A percentile compares a stretch with the other conserved stretches of the same genome.
Evolutionary conservation across 1,140 invertebrate species (phyloP).

Genomic region (Neodiprion pinetum): DNA sequence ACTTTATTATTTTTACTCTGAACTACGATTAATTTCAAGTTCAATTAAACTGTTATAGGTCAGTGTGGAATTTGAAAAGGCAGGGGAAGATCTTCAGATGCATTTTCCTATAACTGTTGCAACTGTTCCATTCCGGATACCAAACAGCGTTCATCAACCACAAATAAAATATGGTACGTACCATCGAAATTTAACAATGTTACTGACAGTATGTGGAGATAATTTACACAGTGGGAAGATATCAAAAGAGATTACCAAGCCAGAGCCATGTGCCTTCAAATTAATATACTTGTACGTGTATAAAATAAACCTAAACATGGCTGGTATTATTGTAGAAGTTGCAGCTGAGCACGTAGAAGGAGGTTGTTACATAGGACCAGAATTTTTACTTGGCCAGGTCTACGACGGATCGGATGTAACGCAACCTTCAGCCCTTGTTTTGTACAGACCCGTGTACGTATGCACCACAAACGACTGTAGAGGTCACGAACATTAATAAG

Average conservation of each 20-base stretch:
- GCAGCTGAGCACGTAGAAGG: slow-evolving; percentile 79
- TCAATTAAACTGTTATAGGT: slow-evolving; percentile 62
- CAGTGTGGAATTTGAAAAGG: slow-evolving; percentile 74
- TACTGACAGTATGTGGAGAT: no score
- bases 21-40: neutral
- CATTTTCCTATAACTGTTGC: slow-evolving; percentile 85
- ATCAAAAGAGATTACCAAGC: no score
- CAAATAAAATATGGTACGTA: slow-evolving; percentile 76
- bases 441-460: slow-evolving; percentile 46
- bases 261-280: no score
- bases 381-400: slow-evolving; percentile 83
- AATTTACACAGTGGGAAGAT: no score
- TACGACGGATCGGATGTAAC: slow-evolving; percentile 74
- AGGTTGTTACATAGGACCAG: slow-evolving; percentile 81
- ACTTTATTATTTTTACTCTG: no score
- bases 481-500: slow-evolving; percentile 6
- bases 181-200: slow-evolving; percentile 15
- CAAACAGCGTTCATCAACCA: slow-evolving; percentile 72
- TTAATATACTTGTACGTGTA: no score
- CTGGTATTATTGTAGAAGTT: slow-evolving; percentile 63
- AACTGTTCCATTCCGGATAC: slow-evolving; percentile 80
- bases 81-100: slow-evolving; percentile 77
- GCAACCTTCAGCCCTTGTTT: slow-evolving; percentile 39
- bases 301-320: neutral
- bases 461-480: slow-evolving; percentile 36